A percentile compares a stretch with the other conserved stretches of the same genome.
phyloP scores from a whole-genome alignment of 2,113 vertebrate species.

The Globicephala melas region DNA sequence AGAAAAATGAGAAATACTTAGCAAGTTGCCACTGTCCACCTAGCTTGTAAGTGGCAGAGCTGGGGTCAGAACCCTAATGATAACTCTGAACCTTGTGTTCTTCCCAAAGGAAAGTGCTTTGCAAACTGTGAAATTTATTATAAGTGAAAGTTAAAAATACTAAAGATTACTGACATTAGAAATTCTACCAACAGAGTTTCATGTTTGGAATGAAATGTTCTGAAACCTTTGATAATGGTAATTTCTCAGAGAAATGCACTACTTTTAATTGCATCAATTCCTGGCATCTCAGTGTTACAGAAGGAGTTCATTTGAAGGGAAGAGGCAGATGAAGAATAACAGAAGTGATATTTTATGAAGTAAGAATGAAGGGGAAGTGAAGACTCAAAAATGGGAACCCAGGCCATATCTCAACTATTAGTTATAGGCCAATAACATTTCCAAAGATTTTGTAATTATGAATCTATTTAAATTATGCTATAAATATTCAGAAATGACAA shows the following conservation, averaged over 20 bases:
- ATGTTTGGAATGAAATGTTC: not conserved
- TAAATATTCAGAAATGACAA: not conserved
- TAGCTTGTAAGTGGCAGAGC: not conserved
- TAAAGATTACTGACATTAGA: not conserved
- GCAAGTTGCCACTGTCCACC: not conserved
- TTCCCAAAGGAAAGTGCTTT: not conserved
- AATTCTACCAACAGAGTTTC: not conserved
- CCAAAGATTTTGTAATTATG: not conserved
- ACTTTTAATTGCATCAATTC: not conserved
- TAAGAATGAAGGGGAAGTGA: not conserved
- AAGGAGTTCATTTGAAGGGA: not conserved
- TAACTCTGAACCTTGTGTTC: not conserved
- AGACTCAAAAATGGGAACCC: not conserved
- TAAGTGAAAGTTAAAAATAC: not conserved
- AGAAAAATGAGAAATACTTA: not conserved
- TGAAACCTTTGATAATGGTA: not conserved
- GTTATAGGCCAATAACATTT: not conserved
- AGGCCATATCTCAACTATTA: not conserved
- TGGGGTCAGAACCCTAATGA: not conserved
- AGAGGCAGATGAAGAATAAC: not conserved
- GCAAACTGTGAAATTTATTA: not conserved
- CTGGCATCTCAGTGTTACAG: not conserved
- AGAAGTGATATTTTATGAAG: not conserved
- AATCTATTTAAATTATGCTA: not conserved
- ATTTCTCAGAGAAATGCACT: not conserved